These are phyloP conservation scores for Hapalemur alaotrensis DNA, from an alignment of 2,797 vertebrate species.

Conservation along the genomic window DNA sequence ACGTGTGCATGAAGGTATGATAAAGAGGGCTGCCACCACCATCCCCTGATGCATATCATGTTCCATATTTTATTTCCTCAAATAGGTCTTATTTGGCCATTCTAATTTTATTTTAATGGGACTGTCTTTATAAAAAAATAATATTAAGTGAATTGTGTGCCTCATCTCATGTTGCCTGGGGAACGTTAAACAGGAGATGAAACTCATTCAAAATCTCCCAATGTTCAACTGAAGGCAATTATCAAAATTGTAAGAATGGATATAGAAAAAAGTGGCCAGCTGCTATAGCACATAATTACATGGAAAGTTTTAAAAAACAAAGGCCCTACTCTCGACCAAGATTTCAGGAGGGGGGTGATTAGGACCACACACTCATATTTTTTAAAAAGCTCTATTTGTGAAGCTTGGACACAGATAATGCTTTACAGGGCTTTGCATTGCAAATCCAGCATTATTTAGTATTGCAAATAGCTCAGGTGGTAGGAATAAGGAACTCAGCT, in stretches of 20 bases:
- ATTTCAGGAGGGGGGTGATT: not conserved
- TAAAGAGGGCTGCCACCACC: not conserved
- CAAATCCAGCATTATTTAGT: constrained; percentile 43
- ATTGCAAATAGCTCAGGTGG: constrained; percentile 48
- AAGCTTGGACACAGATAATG: not conserved
- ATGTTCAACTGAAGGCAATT: not conserved
- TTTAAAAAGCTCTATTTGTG: not conserved
- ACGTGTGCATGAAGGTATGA: not conserved
- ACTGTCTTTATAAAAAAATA: constrained; percentile 17
- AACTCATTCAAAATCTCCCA: not conserved
- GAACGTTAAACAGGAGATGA: constrained; percentile 44
- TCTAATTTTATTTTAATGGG: constrained; percentile 47
- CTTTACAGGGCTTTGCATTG: constrained; percentile 44
- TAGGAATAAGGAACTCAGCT: constrained; percentile 14
- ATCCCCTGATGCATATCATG: not conserved
- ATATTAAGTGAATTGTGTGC: not conserved
- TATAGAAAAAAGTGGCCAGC: not conserved
- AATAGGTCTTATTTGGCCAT: not conserved
- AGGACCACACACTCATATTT: not conserved
- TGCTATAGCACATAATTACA: not conserved
- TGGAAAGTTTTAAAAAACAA: not conserved
- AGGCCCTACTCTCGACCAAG: not conserved
- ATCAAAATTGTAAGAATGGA: constrained; percentile 27
- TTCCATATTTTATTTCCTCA: not conserved
- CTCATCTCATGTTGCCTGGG: not conserved